Base-by-base conservation (phyloP, 1,140 invertebrate genomes). In the Drosophila prosaltans region DNA sequence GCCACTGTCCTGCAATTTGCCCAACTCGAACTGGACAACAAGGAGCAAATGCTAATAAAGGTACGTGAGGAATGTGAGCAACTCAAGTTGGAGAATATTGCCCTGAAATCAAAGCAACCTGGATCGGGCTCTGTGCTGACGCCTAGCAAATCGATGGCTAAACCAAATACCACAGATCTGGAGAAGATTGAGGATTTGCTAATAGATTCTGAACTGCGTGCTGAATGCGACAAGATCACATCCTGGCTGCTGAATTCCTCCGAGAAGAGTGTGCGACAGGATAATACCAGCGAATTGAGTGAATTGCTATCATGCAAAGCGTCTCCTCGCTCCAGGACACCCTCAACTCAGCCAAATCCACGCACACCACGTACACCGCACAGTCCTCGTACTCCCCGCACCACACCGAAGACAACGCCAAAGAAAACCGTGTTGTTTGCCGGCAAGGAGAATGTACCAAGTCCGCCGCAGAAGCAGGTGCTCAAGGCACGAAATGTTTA, bases 11-110 rank as follows among this genome's bases (percentile, higher is more conserved):
- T 92, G 75, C 90, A 92, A 74, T 91, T 92, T 48, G 91, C 91
- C 48, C 82, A 91, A 61, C 54, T 91, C 24, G 91, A 92, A 70
- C 66, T 92, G 55, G 91, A 92, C 74, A 88, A 85, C 80, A 92
- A 92, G 74, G 91, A 92, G 61, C 91, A 91, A 69, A 72, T 79
- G 61, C 60, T 92, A 63, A 58, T 81, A 1, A 91, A 91, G 41
- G 84, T 92, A n/a, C 82, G 91, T 39, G 84, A 92, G 57, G 91
- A 92, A 39, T 92, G 91, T 48, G 91, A 92, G 51, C 89, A 91
- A 45, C 69, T 92, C 3, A 92, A 92, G 66, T 64, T 92, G 16
- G 91, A 92, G 77, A 92, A 91, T 41, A 92, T 92, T 55, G 80
- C 91, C 2, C 72, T 91, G 11, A 92, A 92, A 24, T 92, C 91